These are phyloP conservation scores for Verasper variegatus DNA, from an alignment of 2,113 vertebrate genomes.

Conservation along the genomic window DNA sequence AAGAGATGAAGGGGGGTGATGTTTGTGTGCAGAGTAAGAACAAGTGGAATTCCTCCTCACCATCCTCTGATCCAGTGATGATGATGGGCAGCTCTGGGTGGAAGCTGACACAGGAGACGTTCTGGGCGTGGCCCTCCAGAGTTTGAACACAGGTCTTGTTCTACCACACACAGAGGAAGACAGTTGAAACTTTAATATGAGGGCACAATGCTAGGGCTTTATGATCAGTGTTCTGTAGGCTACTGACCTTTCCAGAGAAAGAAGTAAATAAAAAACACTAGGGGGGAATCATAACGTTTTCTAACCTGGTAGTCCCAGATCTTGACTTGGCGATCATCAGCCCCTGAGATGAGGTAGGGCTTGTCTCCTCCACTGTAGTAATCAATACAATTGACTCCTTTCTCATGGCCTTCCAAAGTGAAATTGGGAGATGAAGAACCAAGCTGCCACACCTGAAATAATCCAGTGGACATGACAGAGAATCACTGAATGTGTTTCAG, in stretches of 20 bases:
- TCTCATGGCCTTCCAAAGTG: constrained; percentile 97
- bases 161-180: constrained; percentile 69
- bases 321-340: constrained; percentile 97
- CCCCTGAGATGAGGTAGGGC: constrained; percentile 97
- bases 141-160: constrained; percentile 99
- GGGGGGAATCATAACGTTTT: neutral
- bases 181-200: neutral
- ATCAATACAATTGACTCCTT: constrained; percentile 98
- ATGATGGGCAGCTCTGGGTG: constrained; percentile 98
- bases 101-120: constrained; percentile 98
- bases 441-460: constrained; percentile 95
- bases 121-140: constrained; percentile 96
- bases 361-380: constrained; percentile 99
- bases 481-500: neutral
- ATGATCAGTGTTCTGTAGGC: neutral
- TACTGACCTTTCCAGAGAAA: neutral
- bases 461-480: constrained; percentile 1
- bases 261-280: neutral
- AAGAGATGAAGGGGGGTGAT: neutral
- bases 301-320: constrained; percentile 99
- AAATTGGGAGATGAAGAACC: constrained; percentile 98
- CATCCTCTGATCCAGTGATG: constrained; percentile 98
- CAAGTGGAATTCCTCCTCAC: constrained; percentile 75
- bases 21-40: neutral
- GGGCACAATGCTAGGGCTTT: neutral